A percentile compares a stretch with the other conserved stretches of the same genome.
phyloP scores from a whole-genome alignment of 2,888 invertebrate species.

The Philonicus albiceps region DNA sequence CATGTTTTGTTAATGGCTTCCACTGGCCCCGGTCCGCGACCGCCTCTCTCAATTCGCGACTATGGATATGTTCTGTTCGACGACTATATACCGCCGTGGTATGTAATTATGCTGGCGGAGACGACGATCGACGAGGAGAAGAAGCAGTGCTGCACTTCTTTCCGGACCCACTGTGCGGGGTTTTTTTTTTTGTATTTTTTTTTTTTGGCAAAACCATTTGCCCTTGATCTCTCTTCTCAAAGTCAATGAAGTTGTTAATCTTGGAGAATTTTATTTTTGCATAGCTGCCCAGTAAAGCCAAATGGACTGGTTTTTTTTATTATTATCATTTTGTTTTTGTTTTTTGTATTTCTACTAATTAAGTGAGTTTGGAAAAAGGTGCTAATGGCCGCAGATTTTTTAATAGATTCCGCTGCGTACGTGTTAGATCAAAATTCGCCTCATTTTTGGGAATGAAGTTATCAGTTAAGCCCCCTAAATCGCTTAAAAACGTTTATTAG shows the following conservation, averaged over 20 bases:
- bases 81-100: constrained; percentile 25
- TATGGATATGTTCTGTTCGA: constrained; percentile 42
- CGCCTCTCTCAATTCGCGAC: not conserved
- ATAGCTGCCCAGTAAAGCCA: constrained; percentile 22
- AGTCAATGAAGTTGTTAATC: constrained; percentile 50
- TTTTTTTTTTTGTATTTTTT: no score
- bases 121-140: not conserved
- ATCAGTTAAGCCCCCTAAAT: constrained; percentile 10
- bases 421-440: not conserved
- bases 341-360: constrained; percentile 5
- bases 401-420: constrained; percentile 9
- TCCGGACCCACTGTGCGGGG: not conserved
- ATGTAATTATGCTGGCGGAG: constrained; percentile 18
- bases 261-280: constrained; percentile 45
- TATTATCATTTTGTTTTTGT: no score
- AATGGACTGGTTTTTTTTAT: not conserved
- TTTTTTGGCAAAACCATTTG: constrained; percentile 31
- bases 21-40: not conserved
- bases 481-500: not conserved
- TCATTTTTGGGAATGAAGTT: constrained; percentile 16
- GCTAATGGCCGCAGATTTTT: constrained; percentile 30
- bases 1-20: constrained; percentile 43
- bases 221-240: constrained; percentile 49
- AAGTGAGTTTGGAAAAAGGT: constrained; percentile 23
- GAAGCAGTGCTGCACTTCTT: not conserved